Percentiles rank a stretch among this genome's conserved stretches.
Evolutionary conservation across 2,113 vertebrate species (phyloP).

Genomic region (Typhlomys cinereus): DNA sequence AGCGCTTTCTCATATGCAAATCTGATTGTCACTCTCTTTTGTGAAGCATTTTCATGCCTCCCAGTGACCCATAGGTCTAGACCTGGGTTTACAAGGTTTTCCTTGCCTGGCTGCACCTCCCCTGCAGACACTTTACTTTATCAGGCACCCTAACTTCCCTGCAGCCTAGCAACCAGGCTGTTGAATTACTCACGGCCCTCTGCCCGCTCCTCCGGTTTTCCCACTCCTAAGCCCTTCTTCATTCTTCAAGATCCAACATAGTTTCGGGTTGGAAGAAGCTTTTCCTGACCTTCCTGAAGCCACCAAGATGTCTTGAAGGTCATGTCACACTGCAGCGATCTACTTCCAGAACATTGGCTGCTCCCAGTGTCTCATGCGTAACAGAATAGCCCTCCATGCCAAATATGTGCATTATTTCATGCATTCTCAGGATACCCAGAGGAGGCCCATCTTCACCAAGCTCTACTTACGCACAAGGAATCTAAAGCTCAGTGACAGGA

Average conservation of each 20-base stretch:
- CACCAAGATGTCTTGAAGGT: not conserved
- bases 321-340: not conserved
- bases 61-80: not conserved
- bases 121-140: not conserved
- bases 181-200: not conserved
- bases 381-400: not conserved
- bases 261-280: not conserved
- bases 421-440: not conserved
- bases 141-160: not conserved
- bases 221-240: not conserved
- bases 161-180: too few relatives aligned
- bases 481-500: too few relatives aligned
- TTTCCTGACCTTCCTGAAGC: not conserved
- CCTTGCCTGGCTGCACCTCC: not conserved
- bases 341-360: not conserved
- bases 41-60: not conserved
- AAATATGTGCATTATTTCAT: fast-evolving
- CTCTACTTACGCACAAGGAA: not conserved
- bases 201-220: not conserved
- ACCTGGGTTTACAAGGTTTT: not conserved
- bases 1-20: not conserved
- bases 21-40: not conserved
- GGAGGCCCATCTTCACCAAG: not conserved
- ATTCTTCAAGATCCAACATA: not conserved
- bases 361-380: not conserved